Conservation (phyloP, 2,888 invertebrate species). For the Calephelis perditalis region DNA sequence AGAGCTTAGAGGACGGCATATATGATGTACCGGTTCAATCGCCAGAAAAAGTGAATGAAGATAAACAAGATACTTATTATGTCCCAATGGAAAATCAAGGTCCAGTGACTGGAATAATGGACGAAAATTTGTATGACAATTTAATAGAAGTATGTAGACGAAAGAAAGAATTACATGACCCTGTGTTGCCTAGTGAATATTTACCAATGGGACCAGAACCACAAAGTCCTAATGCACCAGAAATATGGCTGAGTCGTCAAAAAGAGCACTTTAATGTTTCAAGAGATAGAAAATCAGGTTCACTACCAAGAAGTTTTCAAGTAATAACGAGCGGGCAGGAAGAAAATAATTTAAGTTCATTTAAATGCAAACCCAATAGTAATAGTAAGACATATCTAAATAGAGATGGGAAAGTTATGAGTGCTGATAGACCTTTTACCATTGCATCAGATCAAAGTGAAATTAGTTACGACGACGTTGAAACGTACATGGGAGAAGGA, state of each 20-base stretch:
- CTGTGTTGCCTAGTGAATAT: slow-evolving; percentile 49
- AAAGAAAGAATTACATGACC: slow-evolving; percentile 50
- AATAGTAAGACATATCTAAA: slow-evolving; percentile 75
- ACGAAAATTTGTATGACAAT: slow-evolving; percentile 61
- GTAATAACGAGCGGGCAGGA: slow-evolving; percentile 76
- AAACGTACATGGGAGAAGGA: slow-evolving; percentile 73
- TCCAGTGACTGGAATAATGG: slow-evolving; percentile 35
- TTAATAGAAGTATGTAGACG: slow-evolving; percentile 60
- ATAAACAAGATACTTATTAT: slow-evolving; percentile 46
- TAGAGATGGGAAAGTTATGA: slow-evolving; percentile 79
- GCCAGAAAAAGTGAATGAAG: slow-evolving; percentile 45
- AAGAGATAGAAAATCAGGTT: slow-evolving; percentile 84
- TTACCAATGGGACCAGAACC: slow-evolving; percentile 65
- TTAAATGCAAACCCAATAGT: slow-evolving; percentile 64
- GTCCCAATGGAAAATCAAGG: slow-evolving; percentile 56
- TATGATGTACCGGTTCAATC: slow-evolving; percentile 65
- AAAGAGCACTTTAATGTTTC: slow-evolving; percentile 83
- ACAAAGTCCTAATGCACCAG: slow-evolving; percentile 80
- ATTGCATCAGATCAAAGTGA: slow-evolving; percentile 85
- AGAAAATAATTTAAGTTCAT: slow-evolving; percentile 55
- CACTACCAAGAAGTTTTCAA: slow-evolving; percentile 88
- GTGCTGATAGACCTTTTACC: slow-evolving; percentile 82
- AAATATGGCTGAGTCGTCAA: slow-evolving; percentile 85
- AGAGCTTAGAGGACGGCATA: slow-evolving; percentile 49
- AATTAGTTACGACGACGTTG: slow-evolving; percentile 82